Evolutionary conservation across 2,888 invertebrate species (phyloP), one percentile per base, ranked within the genome.

Genomic region (Pollenia griseotomentosa): DNA sequence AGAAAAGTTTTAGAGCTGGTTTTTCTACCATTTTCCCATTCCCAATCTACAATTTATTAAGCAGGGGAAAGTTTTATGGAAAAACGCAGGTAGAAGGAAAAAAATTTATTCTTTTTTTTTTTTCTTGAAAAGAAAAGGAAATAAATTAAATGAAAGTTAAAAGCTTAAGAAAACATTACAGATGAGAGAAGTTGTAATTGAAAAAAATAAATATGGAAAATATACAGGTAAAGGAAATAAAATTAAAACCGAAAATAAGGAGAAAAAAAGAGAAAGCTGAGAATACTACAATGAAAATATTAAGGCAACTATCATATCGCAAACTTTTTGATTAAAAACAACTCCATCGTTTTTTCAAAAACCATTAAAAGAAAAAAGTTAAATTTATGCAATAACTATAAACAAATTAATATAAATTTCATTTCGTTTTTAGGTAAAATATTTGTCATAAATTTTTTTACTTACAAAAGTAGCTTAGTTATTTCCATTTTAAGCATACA

Each of bases 81-180:
- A 53, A 57, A 16, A 16, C n/a, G 10, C 33, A 33, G 33, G 6
- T 33, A 33, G 53, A 9, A 11, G 44, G 8, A 10, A 40, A 12
- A 33, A 19, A 40, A 55, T 73, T 19, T 51, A n/a, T n/a, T n/a
- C n/a, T 63, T 9, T 11, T 65, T 65, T 19, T 16, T 44, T 40
- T 46, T 48, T 16, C 16, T 14, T 44, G 51, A 55, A 66, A 78
- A 71, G 23, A 70, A 83, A 83, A 55, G 61, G 63, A 77, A 63
- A 83, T 63, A 77, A 77, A 83, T 70, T 70, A 70, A 33, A 71
- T 71, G 55, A 77, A 77, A 78, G 63, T 78, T 75, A 75, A 82
- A 68, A 68, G 51, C 57, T 75, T 59, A 82, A 57, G 57, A 68
- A 74, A 74, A 61, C 23, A 74, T 16, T 55, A 33, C 63, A 71